These are phyloP conservation scores for Onthophagus taurus DNA, from an alignment of 1,140 invertebrate genomes.

Conservation along the genomic window DNA sequence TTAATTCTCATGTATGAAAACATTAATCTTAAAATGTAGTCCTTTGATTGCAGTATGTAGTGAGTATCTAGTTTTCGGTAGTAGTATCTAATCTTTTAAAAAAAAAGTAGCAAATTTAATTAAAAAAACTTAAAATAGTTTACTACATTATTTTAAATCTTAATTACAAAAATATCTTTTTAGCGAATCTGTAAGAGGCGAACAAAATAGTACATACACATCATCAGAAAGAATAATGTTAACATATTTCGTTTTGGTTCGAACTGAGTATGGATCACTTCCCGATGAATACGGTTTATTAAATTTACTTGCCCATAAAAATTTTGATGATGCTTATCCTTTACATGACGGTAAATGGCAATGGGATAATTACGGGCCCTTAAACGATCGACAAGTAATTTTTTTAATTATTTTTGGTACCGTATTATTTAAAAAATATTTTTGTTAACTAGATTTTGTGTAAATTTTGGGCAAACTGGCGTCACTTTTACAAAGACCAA, in stretches of 20 bases:
- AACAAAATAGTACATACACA: constrained; percentile 16
- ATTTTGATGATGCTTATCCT: constrained; percentile 50
- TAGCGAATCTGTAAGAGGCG: constrained; percentile 18
- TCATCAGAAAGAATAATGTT: constrained; percentile 26
- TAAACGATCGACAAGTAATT: constrained; percentile 31
- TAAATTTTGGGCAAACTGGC: constrained; percentile 35
- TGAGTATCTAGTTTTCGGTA: too few relatives aligned
- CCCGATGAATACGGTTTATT: constrained; percentile 42
- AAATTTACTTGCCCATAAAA: constrained; percentile 45
- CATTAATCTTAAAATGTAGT: too few relatives aligned
- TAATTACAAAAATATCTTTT: too few relatives aligned
- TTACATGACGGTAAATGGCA: constrained; percentile 47
- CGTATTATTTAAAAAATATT: too few relatives aligned
- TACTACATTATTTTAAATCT: not conserved
- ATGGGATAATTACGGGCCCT: constrained; percentile 33
- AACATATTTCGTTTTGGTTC: constrained; percentile 21
- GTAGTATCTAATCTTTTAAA: too few relatives aligned
- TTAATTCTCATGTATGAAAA: too few relatives aligned
- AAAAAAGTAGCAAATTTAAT: too few relatives aligned
- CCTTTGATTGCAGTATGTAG: too few relatives aligned
- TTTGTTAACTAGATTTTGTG: constrained; percentile 23
- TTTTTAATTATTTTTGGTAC: not conserved
- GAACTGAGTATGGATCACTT: constrained; percentile 20
- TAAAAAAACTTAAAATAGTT: too few relatives aligned
- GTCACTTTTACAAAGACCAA: constrained; percentile 42